Percentiles rank a stretch among this genome's conserved stretches.
Conservation (phyloP, 2,797 vertebrate species). For the Triplophysa bombifrons region DNA sequence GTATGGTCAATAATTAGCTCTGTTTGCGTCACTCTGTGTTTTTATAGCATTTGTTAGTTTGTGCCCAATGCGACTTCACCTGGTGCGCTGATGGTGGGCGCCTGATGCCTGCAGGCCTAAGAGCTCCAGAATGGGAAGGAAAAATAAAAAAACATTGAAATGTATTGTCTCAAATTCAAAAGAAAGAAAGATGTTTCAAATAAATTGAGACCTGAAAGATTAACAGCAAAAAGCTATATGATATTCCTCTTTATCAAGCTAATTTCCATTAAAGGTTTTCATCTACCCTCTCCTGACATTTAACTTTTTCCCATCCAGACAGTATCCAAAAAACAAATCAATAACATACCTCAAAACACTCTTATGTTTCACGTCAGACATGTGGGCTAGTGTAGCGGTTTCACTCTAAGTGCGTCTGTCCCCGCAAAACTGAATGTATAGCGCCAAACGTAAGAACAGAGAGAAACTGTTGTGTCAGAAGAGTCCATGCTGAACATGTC, state of each 20-base stretch:
- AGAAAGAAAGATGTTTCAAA: no score
- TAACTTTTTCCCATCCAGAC: conserved; percentile 66
- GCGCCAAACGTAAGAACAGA: background rate
- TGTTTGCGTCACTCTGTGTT: conserved; percentile 52
- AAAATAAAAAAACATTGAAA: background rate
- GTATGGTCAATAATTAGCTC: conserved; percentile 69
- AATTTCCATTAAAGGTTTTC: background rate
- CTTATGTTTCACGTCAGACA: background rate
- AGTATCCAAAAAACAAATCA: conserved; percentile 60
- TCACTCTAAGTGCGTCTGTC: conserved; percentile 47
- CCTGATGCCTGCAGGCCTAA: conserved; percentile 58
- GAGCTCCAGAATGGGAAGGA: conserved; percentile 44
- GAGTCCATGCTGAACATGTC: conserved; percentile 26
- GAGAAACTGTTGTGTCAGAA: conserved; percentile 18
- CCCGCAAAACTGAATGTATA: conserved; percentile 9
- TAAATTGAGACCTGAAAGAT: no score
- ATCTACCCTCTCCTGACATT: conserved; percentile 23
- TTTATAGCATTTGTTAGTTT: conserved; percentile 65
- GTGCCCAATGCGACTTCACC: conserved; percentile 65
- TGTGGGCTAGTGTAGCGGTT: no score
- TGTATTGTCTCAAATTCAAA: background rate
- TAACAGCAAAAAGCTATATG: no score
- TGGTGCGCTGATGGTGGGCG: conserved; percentile 64
- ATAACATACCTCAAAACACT: conserved; percentile 38
- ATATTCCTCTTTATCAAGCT: no score